A percentile compares a stretch with the other conserved stretches of the same genome.
Conservation (phyloP, 2,113 vertebrate species). For the Athene noctua region DNA sequence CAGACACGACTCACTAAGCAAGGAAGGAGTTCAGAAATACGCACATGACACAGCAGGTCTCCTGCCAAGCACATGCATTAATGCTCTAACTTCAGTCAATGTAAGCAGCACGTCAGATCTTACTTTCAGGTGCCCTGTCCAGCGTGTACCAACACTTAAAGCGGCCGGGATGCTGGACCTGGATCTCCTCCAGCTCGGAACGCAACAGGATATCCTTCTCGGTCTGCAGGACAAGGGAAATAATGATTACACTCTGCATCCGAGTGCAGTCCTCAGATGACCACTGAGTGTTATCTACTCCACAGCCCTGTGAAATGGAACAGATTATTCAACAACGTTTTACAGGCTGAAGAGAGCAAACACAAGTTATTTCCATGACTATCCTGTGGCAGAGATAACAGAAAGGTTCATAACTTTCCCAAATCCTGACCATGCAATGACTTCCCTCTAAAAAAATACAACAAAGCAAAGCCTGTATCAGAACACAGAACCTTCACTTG, state of each 20-base stretch:
- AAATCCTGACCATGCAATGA: not conserved
- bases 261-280: not conserved
- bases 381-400: not conserved
- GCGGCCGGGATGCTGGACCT: constrained; percentile 75
- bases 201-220: constrained; percentile 93
- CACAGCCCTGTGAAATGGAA: not conserved
- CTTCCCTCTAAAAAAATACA: not conserved
- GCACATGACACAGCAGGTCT: not conserved
- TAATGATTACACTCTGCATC: not conserved
- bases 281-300: not conserved
- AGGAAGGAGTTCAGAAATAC: not conserved
- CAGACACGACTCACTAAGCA: not conserved
- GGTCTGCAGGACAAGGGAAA: constrained; percentile 69
- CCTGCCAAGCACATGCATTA: not conserved
- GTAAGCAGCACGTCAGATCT: not conserved
- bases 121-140: constrained; percentile 87
- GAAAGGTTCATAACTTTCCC: not conserved
- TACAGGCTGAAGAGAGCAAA: not conserved
- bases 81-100: not conserved
- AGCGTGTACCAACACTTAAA: constrained; percentile 96
- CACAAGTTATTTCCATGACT: not conserved
- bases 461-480: not conserved
- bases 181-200: constrained; percentile 89
- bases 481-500: not conserved
- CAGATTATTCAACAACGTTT: not conserved